Evolutionary conservation across 2,113 vertebrate species (phyloP).

Genomic region (Columba janthina): DNA sequence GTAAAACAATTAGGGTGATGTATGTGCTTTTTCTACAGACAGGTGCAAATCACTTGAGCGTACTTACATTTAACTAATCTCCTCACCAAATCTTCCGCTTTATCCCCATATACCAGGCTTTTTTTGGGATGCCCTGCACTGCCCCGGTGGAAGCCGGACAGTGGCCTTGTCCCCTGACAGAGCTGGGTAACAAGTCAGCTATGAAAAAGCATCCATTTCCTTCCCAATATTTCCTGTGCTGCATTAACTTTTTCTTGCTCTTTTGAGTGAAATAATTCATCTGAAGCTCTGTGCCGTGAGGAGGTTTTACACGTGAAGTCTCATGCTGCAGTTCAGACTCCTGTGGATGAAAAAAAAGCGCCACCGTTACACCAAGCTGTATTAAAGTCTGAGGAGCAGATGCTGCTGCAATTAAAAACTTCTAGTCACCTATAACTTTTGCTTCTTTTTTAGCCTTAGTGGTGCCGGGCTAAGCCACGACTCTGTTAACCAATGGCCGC

Average conservation of each 20-base stretch:
- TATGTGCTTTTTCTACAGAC: no score
- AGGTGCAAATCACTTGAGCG: no score
- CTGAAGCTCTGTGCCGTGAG: fast-evolving
- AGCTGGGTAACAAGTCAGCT: background rate
- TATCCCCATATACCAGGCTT: background rate
- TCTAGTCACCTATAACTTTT: background rate
- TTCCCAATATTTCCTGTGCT: background rate
- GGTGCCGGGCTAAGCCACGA: background rate
- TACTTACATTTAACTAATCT: no score
- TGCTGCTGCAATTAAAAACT: background rate
- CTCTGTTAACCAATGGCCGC: background rate
- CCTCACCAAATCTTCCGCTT: no score
- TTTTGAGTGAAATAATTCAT: background rate
- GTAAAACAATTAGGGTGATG: no score
- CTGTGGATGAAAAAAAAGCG: background rate
- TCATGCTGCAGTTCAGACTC: background rate
- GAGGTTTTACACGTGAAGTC: fast-evolving
- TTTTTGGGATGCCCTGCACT: background rate
- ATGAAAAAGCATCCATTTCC: background rate
- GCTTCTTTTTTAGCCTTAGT: background rate
- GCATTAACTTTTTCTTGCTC: background rate
- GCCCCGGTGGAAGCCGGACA: background rate
- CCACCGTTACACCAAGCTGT: fast-evolving
- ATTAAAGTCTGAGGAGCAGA: background rate
- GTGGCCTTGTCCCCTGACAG: background rate